A percentile compares a stretch with the other conserved stretches of the same genome.
Evolutionary conservation across 2,113 vertebrate species (phyloP).

Genomic region (Chamaetylas fuelleborni): DNA sequence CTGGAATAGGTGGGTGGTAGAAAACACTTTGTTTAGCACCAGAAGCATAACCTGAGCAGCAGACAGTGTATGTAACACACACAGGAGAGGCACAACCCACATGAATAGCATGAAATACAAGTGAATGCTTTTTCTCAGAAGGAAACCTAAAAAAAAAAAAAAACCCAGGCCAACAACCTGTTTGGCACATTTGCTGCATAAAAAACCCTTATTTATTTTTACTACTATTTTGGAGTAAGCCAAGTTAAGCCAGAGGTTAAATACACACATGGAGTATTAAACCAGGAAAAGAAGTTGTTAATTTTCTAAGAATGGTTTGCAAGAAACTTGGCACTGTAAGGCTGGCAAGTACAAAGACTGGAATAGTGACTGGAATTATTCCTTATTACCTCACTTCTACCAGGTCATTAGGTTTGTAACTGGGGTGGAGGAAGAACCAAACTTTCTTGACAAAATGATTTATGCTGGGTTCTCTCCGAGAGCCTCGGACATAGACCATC

Average conservation of each 20-base stretch:
- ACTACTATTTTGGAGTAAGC: background rate
- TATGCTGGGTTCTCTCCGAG: conserved; percentile 92
- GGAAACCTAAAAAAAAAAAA: background rate
- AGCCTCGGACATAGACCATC: conserved; percentile 98
- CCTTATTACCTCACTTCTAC: conserved; percentile 92
- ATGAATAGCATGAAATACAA: background rate
- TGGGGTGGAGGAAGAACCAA: conserved; percentile 98
- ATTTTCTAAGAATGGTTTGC: background rate
- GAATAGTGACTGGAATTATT: background rate
- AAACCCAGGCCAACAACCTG: background rate
- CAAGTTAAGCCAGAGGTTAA: background rate
- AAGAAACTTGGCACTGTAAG: background rate
- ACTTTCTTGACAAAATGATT: conserved; percentile 99
- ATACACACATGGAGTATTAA: background rate
- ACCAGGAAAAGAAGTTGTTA: background rate
- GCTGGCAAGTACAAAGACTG: background rate
- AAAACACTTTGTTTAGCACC: background rate
- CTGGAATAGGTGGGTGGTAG: background rate
- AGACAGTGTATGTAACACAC: background rate
- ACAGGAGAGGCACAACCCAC: background rate
- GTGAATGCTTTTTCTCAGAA: background rate
- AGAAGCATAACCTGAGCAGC: background rate
- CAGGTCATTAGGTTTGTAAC: conserved; percentile 98
- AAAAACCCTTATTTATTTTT: background rate
- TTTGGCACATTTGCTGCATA: background rate